phyloP scores from a whole-genome alignment of 2,888 invertebrate genomes.

The Brachycybe producta region DNA sequence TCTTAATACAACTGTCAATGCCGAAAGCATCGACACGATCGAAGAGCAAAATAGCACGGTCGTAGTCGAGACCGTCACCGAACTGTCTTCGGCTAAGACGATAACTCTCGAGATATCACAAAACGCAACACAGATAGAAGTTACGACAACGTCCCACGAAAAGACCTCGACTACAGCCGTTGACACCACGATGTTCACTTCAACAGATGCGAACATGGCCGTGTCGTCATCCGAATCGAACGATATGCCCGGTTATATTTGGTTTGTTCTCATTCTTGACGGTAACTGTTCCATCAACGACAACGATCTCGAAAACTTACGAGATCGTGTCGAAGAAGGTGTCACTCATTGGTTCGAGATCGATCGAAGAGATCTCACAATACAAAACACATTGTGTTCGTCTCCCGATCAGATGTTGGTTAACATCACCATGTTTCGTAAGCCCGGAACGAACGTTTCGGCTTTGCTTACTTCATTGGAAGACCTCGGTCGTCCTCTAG shows the following conservation, averaged over 20 bases:
- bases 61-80: no score
- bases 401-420: background rate
- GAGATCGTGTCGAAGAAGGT: background rate
- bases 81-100: no score
- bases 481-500: background rate
- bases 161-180: no score
- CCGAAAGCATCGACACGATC: no score
- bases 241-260: background rate
- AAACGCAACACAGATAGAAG: no score
- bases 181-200: no score
- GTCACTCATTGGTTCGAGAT: background rate
- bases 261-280: constrained; percentile 16
- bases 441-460: background rate
- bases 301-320: background rate
- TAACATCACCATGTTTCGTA: constrained; percentile 5
- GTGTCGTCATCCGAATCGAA: background rate
- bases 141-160: no score
- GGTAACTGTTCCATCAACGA: constrained; percentile 15
- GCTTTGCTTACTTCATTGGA: constrained; percentile 4
- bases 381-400: background rate
- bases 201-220: background rate
- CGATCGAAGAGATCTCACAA: background rate
- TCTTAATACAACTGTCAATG: no score
- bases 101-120: no score
- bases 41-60: no score